Evolutionary conservation across 2,888 invertebrate species (phyloP).

Genomic region (Drosophila infuscata): DNA sequence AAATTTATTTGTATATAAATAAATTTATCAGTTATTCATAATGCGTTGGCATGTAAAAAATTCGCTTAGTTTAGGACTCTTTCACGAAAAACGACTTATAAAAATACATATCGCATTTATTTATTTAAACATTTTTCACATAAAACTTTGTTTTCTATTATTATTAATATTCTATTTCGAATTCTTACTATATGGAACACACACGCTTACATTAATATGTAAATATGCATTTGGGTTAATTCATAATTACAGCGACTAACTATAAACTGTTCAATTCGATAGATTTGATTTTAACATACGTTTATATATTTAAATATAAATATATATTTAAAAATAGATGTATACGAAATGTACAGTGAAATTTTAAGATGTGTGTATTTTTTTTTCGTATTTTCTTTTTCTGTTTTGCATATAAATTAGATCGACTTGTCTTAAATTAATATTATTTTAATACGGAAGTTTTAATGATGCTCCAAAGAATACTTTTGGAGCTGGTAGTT

Average conservation of each 20-base stretch:
- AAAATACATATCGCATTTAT: slow-evolving; percentile 78
- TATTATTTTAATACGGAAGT: slow-evolving; percentile 50
- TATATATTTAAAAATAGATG: slow-evolving; percentile 11
- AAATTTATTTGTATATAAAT: slow-evolving; percentile 68
- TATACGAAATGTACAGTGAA: slow-evolving; percentile 49
- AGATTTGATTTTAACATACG: slow-evolving; percentile 46
- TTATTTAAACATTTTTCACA: slow-evolving; percentile 60
- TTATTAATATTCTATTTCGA: slow-evolving; percentile 12
- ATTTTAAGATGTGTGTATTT: slow-evolving; percentile 14
- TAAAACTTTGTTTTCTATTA: slow-evolving; percentile 53
- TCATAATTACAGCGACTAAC: slow-evolving; percentile 47
- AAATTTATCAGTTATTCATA: slow-evolving; percentile 53
- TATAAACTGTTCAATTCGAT: slow-evolving; percentile 46
- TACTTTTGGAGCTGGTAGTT: slow-evolving; percentile 29
- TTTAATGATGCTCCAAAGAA: slow-evolving; percentile 32
- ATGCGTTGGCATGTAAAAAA: slow-evolving; percentile 73
- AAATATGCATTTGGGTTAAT: slow-evolving; percentile 30
- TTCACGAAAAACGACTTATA: slow-evolving; percentile 72
- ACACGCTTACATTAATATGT: slow-evolving; percentile 34
- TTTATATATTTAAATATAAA: neutral
- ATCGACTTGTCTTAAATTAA: slow-evolving; percentile 60
- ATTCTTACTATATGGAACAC: slow-evolving; percentile 52
- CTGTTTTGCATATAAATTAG: slow-evolving; percentile 51
- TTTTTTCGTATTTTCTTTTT: slow-evolving; percentile 12
- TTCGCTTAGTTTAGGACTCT: slow-evolving; percentile 60